phyloP scores from a whole-genome alignment of 2,113 vertebrate genomes.

The Chaetodon trifascialis region DNA sequence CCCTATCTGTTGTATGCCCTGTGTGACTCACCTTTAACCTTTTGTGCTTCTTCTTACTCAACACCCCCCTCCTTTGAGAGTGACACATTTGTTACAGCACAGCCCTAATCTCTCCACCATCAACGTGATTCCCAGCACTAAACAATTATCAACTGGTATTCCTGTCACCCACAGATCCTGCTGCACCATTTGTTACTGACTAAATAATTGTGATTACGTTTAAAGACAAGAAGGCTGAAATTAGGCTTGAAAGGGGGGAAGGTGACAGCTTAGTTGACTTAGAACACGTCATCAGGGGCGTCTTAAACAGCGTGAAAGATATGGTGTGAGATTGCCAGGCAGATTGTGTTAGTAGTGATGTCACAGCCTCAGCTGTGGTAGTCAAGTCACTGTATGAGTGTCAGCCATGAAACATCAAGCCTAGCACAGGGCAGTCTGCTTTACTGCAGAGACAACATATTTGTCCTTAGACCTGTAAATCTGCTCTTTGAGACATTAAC shows the following conservation, averaged over 20 bases:
- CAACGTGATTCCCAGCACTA: constrained; percentile 1
- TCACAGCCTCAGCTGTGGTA: too few relatives aligned
- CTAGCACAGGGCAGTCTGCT: too few relatives aligned
- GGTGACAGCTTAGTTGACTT: background rate
- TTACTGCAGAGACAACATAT: background rate
- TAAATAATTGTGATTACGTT: background rate
- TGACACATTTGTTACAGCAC: constrained; percentile 16
- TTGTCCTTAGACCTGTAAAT: constrained; percentile 19
- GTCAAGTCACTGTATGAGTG: too few relatives aligned
- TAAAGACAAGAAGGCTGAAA: background rate
- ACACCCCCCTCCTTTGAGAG: background rate
- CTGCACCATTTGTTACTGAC: background rate
- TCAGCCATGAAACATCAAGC: too few relatives aligned
- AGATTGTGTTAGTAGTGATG: background rate
- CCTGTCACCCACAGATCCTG: background rate
- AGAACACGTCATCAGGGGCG: background rate
- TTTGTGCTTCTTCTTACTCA: constrained; percentile 22
- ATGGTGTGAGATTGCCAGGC: background rate
- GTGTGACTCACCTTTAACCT: constrained; percentile 46
- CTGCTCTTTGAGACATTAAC: background rate
- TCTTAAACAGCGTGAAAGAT: background rate
- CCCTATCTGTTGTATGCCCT: constrained; percentile 10
- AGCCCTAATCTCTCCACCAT: background rate
- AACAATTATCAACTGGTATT: constrained; percentile 2
- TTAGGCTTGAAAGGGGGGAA: background rate